Base-by-base conservation (phyloP, 2,888 invertebrate species). In the Pristionchus japonicus region DNA sequence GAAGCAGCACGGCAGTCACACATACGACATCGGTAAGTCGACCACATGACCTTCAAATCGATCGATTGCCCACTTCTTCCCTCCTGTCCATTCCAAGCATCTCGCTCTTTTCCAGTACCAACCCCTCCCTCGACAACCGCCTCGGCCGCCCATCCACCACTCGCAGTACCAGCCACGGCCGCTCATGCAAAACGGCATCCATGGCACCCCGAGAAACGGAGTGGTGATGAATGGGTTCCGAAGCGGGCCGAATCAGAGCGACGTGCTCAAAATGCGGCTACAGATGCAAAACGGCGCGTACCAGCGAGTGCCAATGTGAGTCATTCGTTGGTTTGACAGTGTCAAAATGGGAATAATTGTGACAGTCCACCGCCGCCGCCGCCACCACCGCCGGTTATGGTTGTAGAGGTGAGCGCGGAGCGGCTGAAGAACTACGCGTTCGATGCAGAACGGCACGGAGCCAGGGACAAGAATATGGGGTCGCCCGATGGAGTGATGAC, bases 351-450 rank as follows among this genome's bases (percentile, higher is more conserved):
- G n/a, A n/a, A n/a, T n/a, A n/a, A n/a, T n/a, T n/a, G n/a, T n/a
- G n/a, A n/a, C n/a, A n/a, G n/a, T n/a, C n/a, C n/a, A n/a, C n/a
- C n/a, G n/a, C n/a, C n/a, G n/a, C n/a, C n/a, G n/a, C n/a, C n/a
- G 43, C 43, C 43, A 9, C 43, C 43, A 9, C 43, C 43, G 43
- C 7, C 43, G 43, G 43, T 43, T 6, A 6, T 43, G 6, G 43
- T 11, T 6, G 43, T 11, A 11, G 43, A 6, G 13, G 85, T 61
- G 85, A 85, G 85, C 37, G 61, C 23, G 40, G 40, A 57, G 61
- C n/a, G 85, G 43, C 31, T 64, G 34, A 43, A 86, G 37, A 86
- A 70, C 49, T 86, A 86, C 49, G 37, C 86, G 0, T 86, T 86
- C 49, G 86, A 86, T n/a, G 70, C 70, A 0, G 70, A 70, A 20